Evolutionary conservation across 2,888 invertebrate species (phyloP), one percentile per base, ranked within the genome.

Genomic region (Stratiomys singularior): DNA sequence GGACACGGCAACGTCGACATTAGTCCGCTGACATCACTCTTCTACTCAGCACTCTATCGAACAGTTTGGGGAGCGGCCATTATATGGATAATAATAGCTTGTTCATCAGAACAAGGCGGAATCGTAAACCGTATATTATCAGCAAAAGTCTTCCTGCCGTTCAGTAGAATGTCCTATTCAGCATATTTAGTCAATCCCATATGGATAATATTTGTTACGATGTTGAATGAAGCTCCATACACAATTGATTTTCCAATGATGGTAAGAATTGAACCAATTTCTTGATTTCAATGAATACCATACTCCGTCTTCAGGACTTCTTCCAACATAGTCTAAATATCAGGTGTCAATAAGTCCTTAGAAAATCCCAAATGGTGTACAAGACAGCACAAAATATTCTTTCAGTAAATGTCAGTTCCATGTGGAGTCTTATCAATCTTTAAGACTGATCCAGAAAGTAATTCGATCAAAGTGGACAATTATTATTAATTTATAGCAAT

Each of bases 131-230:
- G 85, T 80, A 83, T 89, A 52, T 83, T 89, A 67, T 78, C 79
- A 15, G 78, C 80, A n/a, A 80, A 81, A 77, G 9, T 76, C 4
- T 78, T 81, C 28, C 28, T 81, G 28, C 82, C 82, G 58, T 78
- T 89, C 4, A 89, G 89, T 79, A 85, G 88, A 82, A 82, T 89
- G 79, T 88, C 89, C 0, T 89, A 87, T 80, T 87, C 88, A 78
- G 88, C 87, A 7, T 89, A 89, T 82, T 83, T 89, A 1, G 72
- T 89, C 27, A 89, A 89, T 84, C 89, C 89, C 18, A 80, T 89
- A 18, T 78, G 89, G 15, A 87, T 89, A 77, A 84, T 83, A 79
- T 85, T 87, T 28, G 80, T 88, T 11, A 86, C 79, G 23, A 79
- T 81, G 78, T 60, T 80, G 11, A 77, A 76, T 30, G 81, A 82